Evolutionary conservation across 2,797 vertebrate species (phyloP), one percentile per base, ranked within the genome.

Genomic region (Halcyon leucocephala): DNA sequence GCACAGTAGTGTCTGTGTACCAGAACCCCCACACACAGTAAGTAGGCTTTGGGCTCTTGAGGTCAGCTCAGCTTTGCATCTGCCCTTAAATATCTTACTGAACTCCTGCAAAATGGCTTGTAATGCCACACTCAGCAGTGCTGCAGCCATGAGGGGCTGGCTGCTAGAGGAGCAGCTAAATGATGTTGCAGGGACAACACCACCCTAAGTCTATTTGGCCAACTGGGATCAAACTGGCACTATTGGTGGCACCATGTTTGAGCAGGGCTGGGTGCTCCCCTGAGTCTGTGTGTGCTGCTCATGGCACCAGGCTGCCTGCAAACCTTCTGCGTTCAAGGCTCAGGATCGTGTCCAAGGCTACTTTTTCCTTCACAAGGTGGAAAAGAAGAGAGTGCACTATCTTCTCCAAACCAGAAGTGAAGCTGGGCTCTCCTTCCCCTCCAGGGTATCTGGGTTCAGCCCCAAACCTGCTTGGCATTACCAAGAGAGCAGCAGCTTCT

Each of bases 61-160:
- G 22, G 14, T 67, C 72, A 60, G 20, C 48, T 73, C 51, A 70
- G 58, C n/a, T 86, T 86, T 82, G 62, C 37, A 64, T 70, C 51
- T 0, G 0, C 42, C 64, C 48, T 72, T 49, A 65, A n/a, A 41
- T 18, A 8, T n/a, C 67, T 54, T 19, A 14, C 31, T n/a, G 15
- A 82, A 33, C 16, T 9, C 61, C 51, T 37, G 15, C 12, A 55
- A 31, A 60, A 35, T 9, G 29, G 28, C 64, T 77, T 0, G 0
- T 0, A 1, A 0, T 1, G 78, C 62, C 26, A 9, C 3, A 0
- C 15, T 72, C 3, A 1, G 49, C 44, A 57, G 25, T 2, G 0
- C 6, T 6, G 2, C 25, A 37, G 44, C 39, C 0, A 1, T 6
- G 70, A 48, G 52, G 44, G 5, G 62, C 5, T 4, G 1, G 25